Evolutionary conservation across 2,888 invertebrate genomes (phyloP), one percentile per base, ranked within the genome.

Genomic region (Neoitamus cyanurus): DNA sequence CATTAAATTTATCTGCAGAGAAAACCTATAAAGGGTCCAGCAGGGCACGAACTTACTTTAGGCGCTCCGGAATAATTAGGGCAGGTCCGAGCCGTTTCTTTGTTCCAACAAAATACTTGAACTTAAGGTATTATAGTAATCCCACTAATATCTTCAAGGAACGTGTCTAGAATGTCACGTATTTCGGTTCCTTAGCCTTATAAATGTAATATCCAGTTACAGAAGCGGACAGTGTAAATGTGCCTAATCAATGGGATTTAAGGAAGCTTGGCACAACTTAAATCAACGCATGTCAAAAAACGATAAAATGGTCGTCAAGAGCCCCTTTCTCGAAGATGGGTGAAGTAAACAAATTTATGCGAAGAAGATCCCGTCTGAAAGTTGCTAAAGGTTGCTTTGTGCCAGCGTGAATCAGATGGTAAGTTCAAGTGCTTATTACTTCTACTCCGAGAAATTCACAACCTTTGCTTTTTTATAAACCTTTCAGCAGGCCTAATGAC

Each of bases 91-190:
- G 25, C 58, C 58, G 73, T 73, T 34, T 15, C 36, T 73, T 73
- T 36, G 36, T 73, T 73, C 36, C 20, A 37, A 31, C 31, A 34
- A 73, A 73, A 34, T 73, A 34, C 34, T 73, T 73, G 36, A 73
- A 73, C 34, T 34, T 34, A 36, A 73, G 73, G 73, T 34, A 73
- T 73, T 73, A 73, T n/a, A 36, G 31, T 73, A 73, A 73, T 73
- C 73, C 73, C 73, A 73, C 73, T 73, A 73, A 73, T 73, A 73
- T 73, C 73, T 73, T 73, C n/a, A 36, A 73, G 31, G 73, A 34
- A 73, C 73, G 73, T 73, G 73, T n/a, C 37, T 20, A 31, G 73
- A 73, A 73, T 73, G 15, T 34, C 20, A 36, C 20, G 3, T n/a
- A 31, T 20, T 9, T 15, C 36, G 7, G 13, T 13, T 25, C 4